These are phyloP conservation scores for Dyspetes luteomarginatus DNA, from an alignment of 2,888 invertebrate species.

Conservation along the genomic window DNA sequence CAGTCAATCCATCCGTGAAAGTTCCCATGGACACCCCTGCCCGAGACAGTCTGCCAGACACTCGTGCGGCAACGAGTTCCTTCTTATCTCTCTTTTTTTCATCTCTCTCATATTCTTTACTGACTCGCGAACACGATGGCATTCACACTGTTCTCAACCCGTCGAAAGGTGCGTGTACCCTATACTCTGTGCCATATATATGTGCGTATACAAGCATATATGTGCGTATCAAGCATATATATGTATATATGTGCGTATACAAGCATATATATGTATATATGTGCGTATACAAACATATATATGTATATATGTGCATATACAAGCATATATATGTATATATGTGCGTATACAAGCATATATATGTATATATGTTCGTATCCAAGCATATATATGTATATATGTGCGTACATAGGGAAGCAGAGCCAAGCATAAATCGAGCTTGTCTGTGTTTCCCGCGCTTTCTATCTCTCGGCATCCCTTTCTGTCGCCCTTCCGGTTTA, in stretches of 20 bases:
- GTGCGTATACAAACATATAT: too few relatives aligned
- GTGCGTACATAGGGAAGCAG: too few relatives aligned
- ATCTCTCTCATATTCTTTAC: not conserved
- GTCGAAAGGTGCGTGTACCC: slow-evolving; percentile 36
- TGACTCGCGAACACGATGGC: slow-evolving; percentile 44
- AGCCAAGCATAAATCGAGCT: not conserved
- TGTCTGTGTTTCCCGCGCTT: slow-evolving; percentile 50
- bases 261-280: slow-evolving; percentile 34
- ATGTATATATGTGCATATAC: too few relatives aligned
- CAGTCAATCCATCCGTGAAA: too few relatives aligned
- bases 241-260: slow-evolving; percentile 36
- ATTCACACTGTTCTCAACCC: slow-evolving; percentile 33
- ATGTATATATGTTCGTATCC: too few relatives aligned
- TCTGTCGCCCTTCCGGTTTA: slow-evolving; percentile 44
- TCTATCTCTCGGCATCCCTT: slow-evolving; percentile 28
- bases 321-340: too few relatives aligned
- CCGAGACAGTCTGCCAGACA: slow-evolving; percentile 77
- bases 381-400: too few relatives aligned
- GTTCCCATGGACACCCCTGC: slow-evolving; percentile 65
- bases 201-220: not conserved
- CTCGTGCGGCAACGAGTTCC: slow-evolving; percentile 70
- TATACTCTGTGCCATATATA: not conserved
- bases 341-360: too few relatives aligned
- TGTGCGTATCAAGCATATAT: slow-evolving; percentile 66
- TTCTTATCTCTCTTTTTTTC: slow-evolving; percentile 71